Evolutionary conservation across 1,140 invertebrate species (phyloP).

Genomic region (Drosophila nigrodunni): DNA sequence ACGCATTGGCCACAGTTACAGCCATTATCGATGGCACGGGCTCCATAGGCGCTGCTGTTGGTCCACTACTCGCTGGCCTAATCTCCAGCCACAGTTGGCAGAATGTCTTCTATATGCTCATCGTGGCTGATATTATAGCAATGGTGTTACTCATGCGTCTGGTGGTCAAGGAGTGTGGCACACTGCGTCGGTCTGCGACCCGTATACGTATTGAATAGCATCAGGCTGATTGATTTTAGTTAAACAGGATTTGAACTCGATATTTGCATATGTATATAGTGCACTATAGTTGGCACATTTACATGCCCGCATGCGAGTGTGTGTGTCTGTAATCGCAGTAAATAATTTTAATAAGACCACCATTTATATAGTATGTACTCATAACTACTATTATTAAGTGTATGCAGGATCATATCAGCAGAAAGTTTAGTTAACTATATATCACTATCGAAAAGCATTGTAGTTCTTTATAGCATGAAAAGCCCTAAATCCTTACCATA

Average conservation of each 20-base stretch:
- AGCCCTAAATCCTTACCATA: conserved; percentile 30
- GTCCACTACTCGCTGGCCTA: conserved; percentile 95
- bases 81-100: conserved; percentile 91
- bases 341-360: conserved; percentile 22
- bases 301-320: neutral
- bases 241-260: conserved; percentile 28
- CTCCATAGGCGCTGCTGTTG: conserved; percentile 95
- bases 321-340: conserved; percentile 9
- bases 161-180: conserved; percentile 70
- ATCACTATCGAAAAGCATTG: neutral
- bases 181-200: conserved; percentile 53
- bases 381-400: conserved; percentile 14
- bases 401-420: conserved; percentile 13
- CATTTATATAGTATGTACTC: conserved; percentile 32
- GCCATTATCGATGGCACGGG: conserved; percentile 99
- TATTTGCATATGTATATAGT: conserved; percentile 40
- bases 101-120: conserved; percentile 96
- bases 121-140: conserved; percentile 92
- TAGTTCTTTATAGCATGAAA: conserved; percentile 12
- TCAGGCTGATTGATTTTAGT: conserved; percentile 48
- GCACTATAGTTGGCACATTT: conserved; percentile 4
- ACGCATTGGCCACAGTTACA: conserved; percentile 97
- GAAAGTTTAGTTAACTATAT: conserved; percentile 11
- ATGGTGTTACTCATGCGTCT: conserved; percentile 88
- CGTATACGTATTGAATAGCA: conserved; percentile 82